phyloP scores from a whole-genome alignment of 2,888 invertebrate genomes.

The Sipha maydis region DNA sequence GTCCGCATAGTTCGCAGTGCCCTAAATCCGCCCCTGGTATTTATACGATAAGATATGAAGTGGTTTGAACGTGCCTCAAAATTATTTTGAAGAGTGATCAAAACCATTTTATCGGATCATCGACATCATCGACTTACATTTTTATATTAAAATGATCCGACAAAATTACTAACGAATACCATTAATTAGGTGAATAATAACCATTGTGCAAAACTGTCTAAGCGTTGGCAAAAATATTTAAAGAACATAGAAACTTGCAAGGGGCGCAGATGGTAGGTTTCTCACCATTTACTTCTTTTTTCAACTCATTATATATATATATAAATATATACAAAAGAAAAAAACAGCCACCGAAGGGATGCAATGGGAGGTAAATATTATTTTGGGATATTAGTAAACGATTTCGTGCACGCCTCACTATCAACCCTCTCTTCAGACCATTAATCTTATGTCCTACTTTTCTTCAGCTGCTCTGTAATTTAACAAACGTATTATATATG shows the following conservation, averaged over 20 bases:
- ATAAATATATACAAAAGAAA: background rate
- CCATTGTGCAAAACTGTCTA: constrained; percentile 26
- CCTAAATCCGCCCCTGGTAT: no score
- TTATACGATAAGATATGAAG: background rate
- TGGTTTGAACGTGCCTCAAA: background rate
- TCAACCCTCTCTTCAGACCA: constrained; percentile 57
- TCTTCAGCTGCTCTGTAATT: constrained; percentile 25
- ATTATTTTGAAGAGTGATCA: background rate
- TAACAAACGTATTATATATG: constrained; percentile 40
- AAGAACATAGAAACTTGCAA: background rate
- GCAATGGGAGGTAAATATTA: constrained; percentile 44
- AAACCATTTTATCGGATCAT: no score
- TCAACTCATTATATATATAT: background rate
- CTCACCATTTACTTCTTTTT: constrained; percentile 23
- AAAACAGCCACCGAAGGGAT: constrained; percentile 18
- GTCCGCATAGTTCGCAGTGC: no score
- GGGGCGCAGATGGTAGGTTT: constrained; percentile 26
- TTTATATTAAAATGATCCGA: background rate
- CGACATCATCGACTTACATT: background rate
- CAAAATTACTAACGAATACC: background rate
- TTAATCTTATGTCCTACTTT: constrained; percentile 55
- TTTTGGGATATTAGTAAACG: constrained; percentile 53
- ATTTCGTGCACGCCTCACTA: constrained; percentile 48
- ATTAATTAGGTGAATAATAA: constrained; percentile 41
- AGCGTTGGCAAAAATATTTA: constrained; percentile 31